Conservation (phyloP, 1,140 invertebrate species). For the Chymomyza costata region DNA sequence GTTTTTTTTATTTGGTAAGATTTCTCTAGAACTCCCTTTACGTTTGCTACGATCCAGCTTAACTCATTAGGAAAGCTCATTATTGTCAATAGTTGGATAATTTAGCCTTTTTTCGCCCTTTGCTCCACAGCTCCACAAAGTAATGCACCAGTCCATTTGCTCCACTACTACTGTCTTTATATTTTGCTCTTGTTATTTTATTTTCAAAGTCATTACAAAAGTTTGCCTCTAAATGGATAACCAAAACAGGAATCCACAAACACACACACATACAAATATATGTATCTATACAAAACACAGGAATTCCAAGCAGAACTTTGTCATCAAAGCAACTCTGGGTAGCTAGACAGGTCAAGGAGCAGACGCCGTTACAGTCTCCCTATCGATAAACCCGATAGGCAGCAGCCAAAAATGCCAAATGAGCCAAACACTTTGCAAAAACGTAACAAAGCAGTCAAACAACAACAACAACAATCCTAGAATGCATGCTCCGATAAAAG, state of each 20-base stretch:
- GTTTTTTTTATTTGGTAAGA: no score
- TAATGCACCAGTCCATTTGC: background rate
- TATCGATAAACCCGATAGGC: no score
- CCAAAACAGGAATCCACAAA: slow-evolving; percentile 45
- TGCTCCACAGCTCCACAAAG: background rate
- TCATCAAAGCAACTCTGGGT: background rate
- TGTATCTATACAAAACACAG: background rate
- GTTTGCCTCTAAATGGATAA: slow-evolving; percentile 71
- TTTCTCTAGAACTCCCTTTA: no score
- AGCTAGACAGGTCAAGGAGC: background rate
- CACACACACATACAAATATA: background rate
- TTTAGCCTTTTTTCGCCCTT: slow-evolving; percentile 36
- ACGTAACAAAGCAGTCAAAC: no score
- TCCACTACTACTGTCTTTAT: slow-evolving; percentile 4
- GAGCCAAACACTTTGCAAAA: no score
- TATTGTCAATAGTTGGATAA: slow-evolving; percentile 69
- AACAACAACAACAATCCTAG: no score
- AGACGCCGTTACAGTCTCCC: no score
- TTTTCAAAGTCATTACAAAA: slow-evolving; percentile 72
- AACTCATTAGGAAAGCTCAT: slow-evolving; percentile 70
- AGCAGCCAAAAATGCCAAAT: no score
- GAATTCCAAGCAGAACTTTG: background rate
- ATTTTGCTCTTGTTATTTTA: slow-evolving; percentile 48
- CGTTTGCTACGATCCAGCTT: slow-evolving; percentile 13
- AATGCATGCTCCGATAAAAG: background rate